Percentiles rank a stretch among this genome's conserved stretches.
Conservation (phyloP, 2,113 vertebrate species). For the Pycnonotus jocosus region DNA sequence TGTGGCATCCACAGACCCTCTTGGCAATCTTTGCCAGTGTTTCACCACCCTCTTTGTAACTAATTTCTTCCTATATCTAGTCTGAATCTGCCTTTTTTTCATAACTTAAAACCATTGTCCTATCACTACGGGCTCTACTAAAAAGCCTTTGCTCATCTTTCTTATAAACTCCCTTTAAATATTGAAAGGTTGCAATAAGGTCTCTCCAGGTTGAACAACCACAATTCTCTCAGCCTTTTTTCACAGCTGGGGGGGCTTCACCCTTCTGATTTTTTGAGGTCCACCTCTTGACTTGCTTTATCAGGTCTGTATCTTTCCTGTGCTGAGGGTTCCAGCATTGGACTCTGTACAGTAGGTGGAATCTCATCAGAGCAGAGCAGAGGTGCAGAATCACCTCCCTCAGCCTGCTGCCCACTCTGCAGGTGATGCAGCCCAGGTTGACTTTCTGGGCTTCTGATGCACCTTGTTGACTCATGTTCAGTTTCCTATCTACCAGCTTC, state of each 20-base stretch:
- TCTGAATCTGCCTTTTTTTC: neutral
- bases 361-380: neutral
- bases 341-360: accelerated
- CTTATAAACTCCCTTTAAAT: neutral
- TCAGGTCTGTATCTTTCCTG: neutral
- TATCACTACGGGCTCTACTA: neutral
- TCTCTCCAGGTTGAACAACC: neutral
- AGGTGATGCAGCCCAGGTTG: neutral
- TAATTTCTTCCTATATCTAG: neutral
- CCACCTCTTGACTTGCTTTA: neutral
- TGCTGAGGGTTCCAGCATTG: accelerated
- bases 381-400: neutral
- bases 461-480: neutral
- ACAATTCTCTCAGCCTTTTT: neutral
- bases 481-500: neutral
- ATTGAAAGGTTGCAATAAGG: neutral
- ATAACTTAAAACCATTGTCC: neutral
- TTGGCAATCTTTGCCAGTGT: neutral
- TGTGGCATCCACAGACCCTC: neutral
- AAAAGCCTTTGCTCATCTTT: neutral
- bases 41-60: neutral
- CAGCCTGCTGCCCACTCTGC: accelerated
- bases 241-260: accelerated
- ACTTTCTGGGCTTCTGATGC: neutral
- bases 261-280: too few species aligned